Evolutionary conservation across 2,113 vertebrate genomes (phyloP), one percentile per base, ranked within the genome.

Genomic region (Seriola quinqueradiata): DNA sequence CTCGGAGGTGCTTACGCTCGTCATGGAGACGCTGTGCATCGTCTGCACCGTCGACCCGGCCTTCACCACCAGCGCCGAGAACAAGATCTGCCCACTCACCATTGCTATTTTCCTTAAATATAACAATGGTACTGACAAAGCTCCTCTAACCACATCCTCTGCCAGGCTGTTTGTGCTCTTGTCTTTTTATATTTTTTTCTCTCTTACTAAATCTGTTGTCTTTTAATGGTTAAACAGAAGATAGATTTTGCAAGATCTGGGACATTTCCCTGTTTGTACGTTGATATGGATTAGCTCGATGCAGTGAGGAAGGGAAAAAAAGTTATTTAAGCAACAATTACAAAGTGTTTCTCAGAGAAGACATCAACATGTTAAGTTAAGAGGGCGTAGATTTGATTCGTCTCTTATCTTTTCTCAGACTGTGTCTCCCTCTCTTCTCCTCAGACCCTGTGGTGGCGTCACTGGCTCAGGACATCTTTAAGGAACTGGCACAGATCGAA

Each of bases 101-200:
- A 99, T 99, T 17, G 98, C 98, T 21, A 97, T 99, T 80, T 99
- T 99, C 88, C 95, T 99, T 1, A 99, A 99, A 89, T 99, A 99
- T 93, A 99, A 97, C 84, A 99, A 99, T 0, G 98, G 98, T 99
- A 95, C 25, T 12, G 1, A 66, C 70, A 4, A 11, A 60, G 32
- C 64, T 63, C 34, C 12, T 40, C 4, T 19, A 5, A 42, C 50
- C 14, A n/a, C 10, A 5, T 16, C 38, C 46, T 58, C 14, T 70
- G 23, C 60, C n/a, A 40, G 16, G 13, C 28, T 57, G 5, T 44
- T 21, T 4, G 4, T 65, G 11, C 32, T 4, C 48, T 54, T 54
- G 21, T n/a, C 21, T 21, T 54, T 54, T 11, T 54, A 2, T 16
- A 0, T 13, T 17, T 50, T 42, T 21, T 34, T 28, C 3, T 14